Evolutionary conservation across 2,797 vertebrate genomes (phyloP).

Genomic region (Bryconaethiops microstoma): DNA sequence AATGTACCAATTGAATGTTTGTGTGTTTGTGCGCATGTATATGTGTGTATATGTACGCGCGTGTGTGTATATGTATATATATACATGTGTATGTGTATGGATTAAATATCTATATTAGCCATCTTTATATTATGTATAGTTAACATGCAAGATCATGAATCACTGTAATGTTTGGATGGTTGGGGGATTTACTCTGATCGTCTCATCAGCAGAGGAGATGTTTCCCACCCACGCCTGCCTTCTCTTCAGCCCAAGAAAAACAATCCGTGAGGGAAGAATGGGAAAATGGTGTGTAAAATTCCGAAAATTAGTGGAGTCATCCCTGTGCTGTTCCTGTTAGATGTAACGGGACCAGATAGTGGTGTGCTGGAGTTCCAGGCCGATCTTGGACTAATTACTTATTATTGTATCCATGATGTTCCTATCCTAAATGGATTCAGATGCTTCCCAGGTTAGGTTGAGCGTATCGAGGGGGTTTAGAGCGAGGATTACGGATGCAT

Average conservation of each 20-base stretch:
- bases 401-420: background rate
- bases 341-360: conserved; percentile 5
- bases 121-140: too few species aligned
- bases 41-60: background rate
- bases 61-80: background rate
- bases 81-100: too few species aligned
- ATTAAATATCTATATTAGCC: too few species aligned
- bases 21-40: background rate
- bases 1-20: too few species aligned
- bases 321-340: background rate
- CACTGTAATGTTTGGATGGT: background rate
- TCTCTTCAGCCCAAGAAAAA: background rate
- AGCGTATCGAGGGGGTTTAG: background rate
- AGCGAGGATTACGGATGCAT: background rate
- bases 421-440: conserved; percentile 10
- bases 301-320: background rate
- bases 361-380: background rate
- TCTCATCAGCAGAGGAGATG: background rate
- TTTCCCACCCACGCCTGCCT: background rate
- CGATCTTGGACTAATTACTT: conserved; percentile 28
- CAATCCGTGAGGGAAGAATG: background rate
- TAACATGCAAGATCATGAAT: too few species aligned
- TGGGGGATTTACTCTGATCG: too few species aligned
- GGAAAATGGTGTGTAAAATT: background rate
- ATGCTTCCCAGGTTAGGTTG: background rate